Percentiles rank a stretch among this genome's conserved stretches.
phyloP scores from a whole-genome alignment of 2,113 vertebrate species.

The Perccottus glenii region DNA sequence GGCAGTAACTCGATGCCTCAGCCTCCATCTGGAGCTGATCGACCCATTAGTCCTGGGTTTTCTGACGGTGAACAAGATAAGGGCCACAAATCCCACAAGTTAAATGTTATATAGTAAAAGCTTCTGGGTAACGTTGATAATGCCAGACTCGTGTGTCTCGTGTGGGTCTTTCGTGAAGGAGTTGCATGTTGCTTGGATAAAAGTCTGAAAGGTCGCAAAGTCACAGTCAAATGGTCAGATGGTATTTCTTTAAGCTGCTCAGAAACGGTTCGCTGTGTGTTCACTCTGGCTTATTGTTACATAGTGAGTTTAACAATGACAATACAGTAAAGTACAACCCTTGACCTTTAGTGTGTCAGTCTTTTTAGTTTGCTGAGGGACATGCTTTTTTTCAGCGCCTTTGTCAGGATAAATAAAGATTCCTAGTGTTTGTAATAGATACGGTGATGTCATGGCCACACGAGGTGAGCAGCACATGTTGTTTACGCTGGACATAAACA shows the following conservation, averaged over 20 bases:
- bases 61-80: not conserved
- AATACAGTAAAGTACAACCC: no score
- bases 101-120: not conserved
- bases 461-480: constrained; percentile 7
- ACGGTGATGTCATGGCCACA: constrained; percentile 19
- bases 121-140: not conserved
- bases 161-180: not conserved
- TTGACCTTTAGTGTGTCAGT: no score
- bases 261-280: not conserved
- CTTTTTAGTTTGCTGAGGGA: no score
- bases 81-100: not conserved
- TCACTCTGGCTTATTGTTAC: not conserved
- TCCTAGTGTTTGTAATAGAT: constrained; percentile 38
- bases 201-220: not conserved
- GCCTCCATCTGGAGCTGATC: constrained; percentile 47
- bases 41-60: constrained; percentile 20
- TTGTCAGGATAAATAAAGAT: constrained; percentile 27
- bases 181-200: not conserved
- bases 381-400: not conserved
- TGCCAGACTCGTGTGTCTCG: no score
- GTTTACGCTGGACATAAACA: constrained; percentile 61
- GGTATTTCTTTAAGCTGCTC: not conserved
- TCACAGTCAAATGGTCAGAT: not conserved
- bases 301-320: not conserved
- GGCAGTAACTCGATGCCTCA: constrained; percentile 48